Base-by-base conservation (phyloP, 2,797 vertebrate genomes). In the Molossus alvarezi region DNA sequence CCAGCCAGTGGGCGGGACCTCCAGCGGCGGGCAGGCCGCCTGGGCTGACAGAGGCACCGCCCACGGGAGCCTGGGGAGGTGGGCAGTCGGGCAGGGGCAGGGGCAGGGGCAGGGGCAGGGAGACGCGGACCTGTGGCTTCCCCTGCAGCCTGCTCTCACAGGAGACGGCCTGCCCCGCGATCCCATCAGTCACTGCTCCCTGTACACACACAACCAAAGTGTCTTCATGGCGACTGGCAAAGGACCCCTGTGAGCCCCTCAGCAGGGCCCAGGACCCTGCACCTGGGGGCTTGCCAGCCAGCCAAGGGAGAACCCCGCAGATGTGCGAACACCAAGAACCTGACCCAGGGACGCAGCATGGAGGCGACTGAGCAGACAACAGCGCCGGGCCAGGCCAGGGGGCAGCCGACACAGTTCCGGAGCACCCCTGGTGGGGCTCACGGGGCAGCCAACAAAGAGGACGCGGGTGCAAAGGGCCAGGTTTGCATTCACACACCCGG, bases 141-240 rank as follows among this genome's bases (percentile, higher is more conserved):
- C 8, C n/a, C 65, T 21, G 5, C 57, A 48, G 87, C 60, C 62
- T 92, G 72, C 58, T 94, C 93, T 77, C 95, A 88, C 45, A 95
- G 96, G 86, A 48, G 60, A 65, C 29, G 29, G 62, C 62, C 62
- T 1, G 64, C 37, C 96, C 90, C 91, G 85, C 94, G 90, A 65
- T 90, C 4, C 81, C 27, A 62, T 60, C 62, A 83, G 72, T 80
- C 96, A 91, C 92, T 97, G 71, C 62, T 96, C 95, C 88, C 23
- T 23, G 23, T 13, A 64, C 20, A 55, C 80, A 92, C 80, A 25
- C 81, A 96, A 87, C 87, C 94, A 60, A 12, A 17, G 33, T 95
- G 82, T 95, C 83, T 55, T 96, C 85, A 93, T 75, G 95, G 73
- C 33, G 87, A 41, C 90, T 84, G 64, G 91, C 15, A 95, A 92